Base-by-base conservation (phyloP, 2,888 invertebrate species). In the Scaptomyza polygonia region DNA sequence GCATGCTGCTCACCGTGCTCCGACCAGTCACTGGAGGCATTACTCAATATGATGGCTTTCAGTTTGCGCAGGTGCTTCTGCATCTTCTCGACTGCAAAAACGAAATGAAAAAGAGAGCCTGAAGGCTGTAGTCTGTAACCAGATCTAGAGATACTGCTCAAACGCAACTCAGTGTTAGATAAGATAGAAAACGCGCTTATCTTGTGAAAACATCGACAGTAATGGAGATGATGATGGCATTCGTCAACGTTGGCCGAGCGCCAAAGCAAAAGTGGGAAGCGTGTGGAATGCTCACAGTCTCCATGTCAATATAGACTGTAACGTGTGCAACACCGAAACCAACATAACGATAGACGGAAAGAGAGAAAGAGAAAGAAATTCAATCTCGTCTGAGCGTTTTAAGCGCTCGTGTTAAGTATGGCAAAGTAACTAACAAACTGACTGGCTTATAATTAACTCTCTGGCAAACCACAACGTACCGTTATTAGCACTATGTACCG, bases 51-150 rank as follows among this genome's bases (percentile, higher is more conserved):
- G 30, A 91, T 82, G 16, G 86, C 74, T 63, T 90, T 91, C 12
- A 92, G 75, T 77, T 90, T 89, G 40, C 88, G 83, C 61, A 91
- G 84, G 76, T 90, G 89, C 68, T 88, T 88, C 81, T 91, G 89
- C 91, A 91, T 91, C 76, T 88, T 89, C 69, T 90, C 90, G 36
- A 85, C 90, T 90, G 72, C 27, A 67, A 72, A 45, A 32, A 27
- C 16, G 21, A 58, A 56, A 52, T 62, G 29, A 64, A 65, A 72
- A 65, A 72, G 57, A 48, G 49, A 51, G 42, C 16, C 16, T 18
- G 32, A 21, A 32, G 48, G 8, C 21, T 36, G 27, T 16, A 16
- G 45, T 39, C 2, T 9, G 42, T 52, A 47, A 25, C 5, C 25
- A 25, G 34, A 70, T 57, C 27, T 32, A 42, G 16, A 40, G 18